Conservation (phyloP, 2,113 vertebrate genomes). For the Dasyornis broadbenti region DNA sequence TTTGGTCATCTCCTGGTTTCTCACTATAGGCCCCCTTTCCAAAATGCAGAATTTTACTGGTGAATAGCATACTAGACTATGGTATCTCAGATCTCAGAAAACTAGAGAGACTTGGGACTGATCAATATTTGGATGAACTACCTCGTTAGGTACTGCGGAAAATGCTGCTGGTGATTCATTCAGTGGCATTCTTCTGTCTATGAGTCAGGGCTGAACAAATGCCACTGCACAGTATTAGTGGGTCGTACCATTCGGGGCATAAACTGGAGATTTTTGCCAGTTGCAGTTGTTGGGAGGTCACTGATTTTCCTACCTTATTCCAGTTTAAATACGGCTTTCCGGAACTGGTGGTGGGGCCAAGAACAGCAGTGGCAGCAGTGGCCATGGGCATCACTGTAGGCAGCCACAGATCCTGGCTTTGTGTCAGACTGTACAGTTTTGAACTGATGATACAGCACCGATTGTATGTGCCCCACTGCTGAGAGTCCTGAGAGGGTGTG, state of each 20-base stretch:
- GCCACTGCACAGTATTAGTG: background rate
- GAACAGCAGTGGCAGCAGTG: background rate
- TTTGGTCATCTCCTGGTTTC: background rate
- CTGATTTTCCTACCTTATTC: background rate
- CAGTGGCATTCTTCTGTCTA: background rate
- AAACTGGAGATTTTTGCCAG: background rate
- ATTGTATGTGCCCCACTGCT: rapidly evolving
- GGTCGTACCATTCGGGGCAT: background rate
- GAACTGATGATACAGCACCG: rapidly evolving
- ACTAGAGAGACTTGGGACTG: background rate
- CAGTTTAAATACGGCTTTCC: background rate
- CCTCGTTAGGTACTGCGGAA: constrained; percentile 19
- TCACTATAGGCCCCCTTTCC: background rate
- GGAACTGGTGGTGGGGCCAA: background rate
- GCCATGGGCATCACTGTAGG: background rate
- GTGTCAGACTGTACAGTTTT: background rate
- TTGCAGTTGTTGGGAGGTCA: background rate
- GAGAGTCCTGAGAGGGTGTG: background rate
- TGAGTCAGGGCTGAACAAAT: constrained; percentile 62
- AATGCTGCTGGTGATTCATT: constrained; percentile 52
- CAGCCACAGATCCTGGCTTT: background rate
- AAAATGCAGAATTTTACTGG: background rate
- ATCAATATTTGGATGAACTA: constrained; percentile 48
- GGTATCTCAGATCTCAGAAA: background rate
- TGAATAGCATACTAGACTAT: background rate